A percentile compares a stretch with the other conserved stretches of the same genome.
phyloP scores from a whole-genome alignment of 2,113 vertebrate genomes.

The Struthidea cinerea region DNA sequence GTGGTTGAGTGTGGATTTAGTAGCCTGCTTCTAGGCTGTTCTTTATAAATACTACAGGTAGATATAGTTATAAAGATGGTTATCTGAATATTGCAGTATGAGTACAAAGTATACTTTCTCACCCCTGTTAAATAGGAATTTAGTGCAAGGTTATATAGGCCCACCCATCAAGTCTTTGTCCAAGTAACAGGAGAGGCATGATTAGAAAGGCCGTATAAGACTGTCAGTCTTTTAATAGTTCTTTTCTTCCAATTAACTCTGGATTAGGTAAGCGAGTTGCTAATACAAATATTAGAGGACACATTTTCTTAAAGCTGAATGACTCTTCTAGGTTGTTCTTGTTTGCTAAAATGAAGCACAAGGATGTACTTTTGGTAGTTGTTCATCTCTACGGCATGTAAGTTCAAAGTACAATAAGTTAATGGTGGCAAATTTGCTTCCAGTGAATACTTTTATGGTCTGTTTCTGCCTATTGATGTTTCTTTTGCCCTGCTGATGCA shows the following conservation, averaged over 20 bases:
- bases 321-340: background rate
- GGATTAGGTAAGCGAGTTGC: background rate
- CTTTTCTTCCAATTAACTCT: background rate
- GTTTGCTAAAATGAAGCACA: background rate
- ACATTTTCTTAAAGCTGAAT: background rate
- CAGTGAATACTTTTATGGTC: background rate
- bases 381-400: background rate
- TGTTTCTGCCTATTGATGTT: background rate
- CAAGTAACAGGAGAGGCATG: background rate
- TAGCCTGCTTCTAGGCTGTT: background rate
- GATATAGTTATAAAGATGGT: background rate
- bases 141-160: background rate
- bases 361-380: background rate
- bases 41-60: background rate
- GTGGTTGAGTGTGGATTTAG: background rate
- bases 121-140: background rate
- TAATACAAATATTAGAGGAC: background rate
- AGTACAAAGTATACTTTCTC: background rate
- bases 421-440: background rate
- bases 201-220: background rate
- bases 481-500: background rate
- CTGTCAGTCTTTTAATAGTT: background rate
- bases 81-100: background rate
- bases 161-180: background rate
- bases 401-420: background rate